Evolutionary conservation across 2,113 vertebrate species (phyloP).

Genomic region (Hippocampus mohnikei): DNA sequence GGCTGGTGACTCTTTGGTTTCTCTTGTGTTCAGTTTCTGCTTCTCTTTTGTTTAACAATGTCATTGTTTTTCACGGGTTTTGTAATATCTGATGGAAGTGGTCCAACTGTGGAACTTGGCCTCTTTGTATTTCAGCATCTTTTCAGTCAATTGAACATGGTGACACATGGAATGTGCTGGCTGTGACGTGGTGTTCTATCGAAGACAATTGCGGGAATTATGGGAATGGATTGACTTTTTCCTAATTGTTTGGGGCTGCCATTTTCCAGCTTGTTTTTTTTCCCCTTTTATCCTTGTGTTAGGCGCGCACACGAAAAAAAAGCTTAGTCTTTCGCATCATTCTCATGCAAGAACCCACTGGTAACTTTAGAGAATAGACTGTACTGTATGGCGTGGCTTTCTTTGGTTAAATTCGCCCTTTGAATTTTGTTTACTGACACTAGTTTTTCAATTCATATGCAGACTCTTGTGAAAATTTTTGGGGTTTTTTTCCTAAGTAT

Average conservation of each 20-base stretch:
- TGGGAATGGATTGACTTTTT: too few relatives aligned
- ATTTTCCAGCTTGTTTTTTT: neutral
- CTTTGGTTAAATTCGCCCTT: neutral
- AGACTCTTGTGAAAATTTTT: neutral
- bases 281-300: neutral
- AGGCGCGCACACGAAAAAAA: too few relatives aligned
- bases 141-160: conserved; percentile 4
- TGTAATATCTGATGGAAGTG: neutral
- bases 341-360: neutral
- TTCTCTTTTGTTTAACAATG: neutral
- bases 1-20: neutral
- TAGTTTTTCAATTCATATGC: neutral
- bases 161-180: neutral
- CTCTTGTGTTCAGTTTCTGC: neutral
- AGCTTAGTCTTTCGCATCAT: neutral
- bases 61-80: neutral
- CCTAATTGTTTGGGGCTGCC: conserved; percentile 1
- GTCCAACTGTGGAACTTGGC: neutral
- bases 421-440: neutral
- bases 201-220: neutral
- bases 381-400: neutral
- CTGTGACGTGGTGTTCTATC: neutral
- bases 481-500: neutral
- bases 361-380: neutral
- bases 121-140: neutral